Conservation (phyloP, 2,113 vertebrate species). For the Hydropotes inermis region DNA sequence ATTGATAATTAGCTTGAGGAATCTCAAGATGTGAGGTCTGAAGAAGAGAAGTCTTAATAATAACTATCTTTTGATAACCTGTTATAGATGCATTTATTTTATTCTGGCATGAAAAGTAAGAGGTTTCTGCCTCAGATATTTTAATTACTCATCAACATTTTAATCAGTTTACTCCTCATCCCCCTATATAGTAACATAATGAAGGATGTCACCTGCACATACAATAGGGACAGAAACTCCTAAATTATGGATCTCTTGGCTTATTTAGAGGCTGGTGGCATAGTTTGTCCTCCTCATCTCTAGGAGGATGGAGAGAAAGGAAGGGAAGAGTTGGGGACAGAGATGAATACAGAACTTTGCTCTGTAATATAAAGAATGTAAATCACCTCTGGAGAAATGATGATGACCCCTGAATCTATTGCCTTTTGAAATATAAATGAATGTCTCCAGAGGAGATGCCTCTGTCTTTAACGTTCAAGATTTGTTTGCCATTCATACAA, state of each 20-base stretch:
- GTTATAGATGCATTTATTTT: neutral
- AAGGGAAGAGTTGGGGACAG: neutral
- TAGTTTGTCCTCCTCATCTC: neutral
- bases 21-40: neutral
- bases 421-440: neutral
- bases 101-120: neutral
- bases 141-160: slow-evolving; percentile 16
- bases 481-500: neutral
- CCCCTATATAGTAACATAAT: neutral
- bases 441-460: neutral
- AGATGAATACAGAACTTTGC: neutral
- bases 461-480: neutral
- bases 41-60: slow-evolving; percentile 14
- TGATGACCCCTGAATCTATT: neutral
- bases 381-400: neutral
- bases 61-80: neutral
- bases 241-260: neutral
- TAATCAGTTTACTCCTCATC: neutral
- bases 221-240: neutral
- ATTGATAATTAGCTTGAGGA: slow-evolving; percentile 4
- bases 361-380: neutral
- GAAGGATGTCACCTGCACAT: neutral
- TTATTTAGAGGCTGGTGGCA: neutral
- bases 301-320: neutral
- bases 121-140: neutral